phyloP scores from a whole-genome alignment of 2,797 vertebrate species.

The Sandelia bainsii region DNA sequence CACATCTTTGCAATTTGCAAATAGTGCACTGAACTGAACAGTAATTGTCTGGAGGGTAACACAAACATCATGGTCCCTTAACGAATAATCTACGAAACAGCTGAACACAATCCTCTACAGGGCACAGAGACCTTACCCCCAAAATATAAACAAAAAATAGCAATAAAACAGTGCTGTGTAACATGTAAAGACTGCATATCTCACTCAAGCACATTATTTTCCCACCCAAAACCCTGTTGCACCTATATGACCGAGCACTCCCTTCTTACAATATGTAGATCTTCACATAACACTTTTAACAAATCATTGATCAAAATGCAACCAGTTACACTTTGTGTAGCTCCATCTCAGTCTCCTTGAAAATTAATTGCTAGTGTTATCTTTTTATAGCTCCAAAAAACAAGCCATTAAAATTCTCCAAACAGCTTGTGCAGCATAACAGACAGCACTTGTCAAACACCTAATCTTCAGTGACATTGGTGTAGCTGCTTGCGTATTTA shows the following conservation, averaged over 20 bases:
- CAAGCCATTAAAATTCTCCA: neutral
- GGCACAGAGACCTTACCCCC: too few species aligned
- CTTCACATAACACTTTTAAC: neutral
- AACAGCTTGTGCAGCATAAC: constrained; percentile 13
- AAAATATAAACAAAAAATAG: constrained; percentile 3
- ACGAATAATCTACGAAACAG: neutral
- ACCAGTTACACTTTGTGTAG: neutral
- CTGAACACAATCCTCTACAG: neutral
- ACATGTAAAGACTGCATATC: neutral
- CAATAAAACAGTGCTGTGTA: neutral
- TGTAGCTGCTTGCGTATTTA: neutral
- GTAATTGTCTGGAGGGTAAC: neutral
- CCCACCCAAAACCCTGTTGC: neutral
- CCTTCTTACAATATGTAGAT: too few species aligned
- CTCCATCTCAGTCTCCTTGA: constrained; percentile 7
- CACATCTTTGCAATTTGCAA: neutral
- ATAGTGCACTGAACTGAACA: neutral
- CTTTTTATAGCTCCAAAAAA: neutral
- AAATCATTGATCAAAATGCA: neutral
- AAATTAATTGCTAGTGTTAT: neutral
- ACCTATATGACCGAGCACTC: too few species aligned
- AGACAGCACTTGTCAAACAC: too few species aligned
- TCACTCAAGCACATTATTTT: neutral
- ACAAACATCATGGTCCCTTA: neutral
- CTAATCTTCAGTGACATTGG: neutral